These are phyloP conservation scores for Drosophila algonquin DNA, from an alignment of 2,888 invertebrate genomes.

Conservation along the genomic window DNA sequence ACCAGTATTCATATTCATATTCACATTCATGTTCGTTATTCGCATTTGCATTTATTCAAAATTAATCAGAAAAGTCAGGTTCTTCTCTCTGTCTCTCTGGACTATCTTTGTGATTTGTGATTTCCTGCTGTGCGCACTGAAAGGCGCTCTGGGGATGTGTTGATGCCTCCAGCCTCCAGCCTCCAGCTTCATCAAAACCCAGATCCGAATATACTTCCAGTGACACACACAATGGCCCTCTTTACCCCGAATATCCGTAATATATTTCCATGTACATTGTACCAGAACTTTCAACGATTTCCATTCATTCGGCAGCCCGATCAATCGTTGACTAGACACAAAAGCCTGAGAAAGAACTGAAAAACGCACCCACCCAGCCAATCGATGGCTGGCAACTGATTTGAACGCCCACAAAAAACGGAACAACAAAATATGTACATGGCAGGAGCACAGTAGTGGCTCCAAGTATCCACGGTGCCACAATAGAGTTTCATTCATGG, in stretches of 20 bases:
- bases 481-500: constrained; percentile 44
- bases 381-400: constrained; percentile 28
- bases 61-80: constrained; percentile 79
- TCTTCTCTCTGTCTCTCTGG: background rate
- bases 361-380: constrained; percentile 36
- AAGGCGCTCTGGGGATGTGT: constrained; percentile 16
- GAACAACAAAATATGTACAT: background rate
- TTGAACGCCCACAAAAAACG: constrained; percentile 25
- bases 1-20: background rate
- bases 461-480: background rate
- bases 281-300: background rate
- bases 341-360: constrained; percentile 3
- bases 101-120: constrained; percentile 78
- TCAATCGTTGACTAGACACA: background rate
- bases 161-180: constrained; percentile 8
- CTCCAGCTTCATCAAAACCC: too few relatives aligned
- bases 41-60: constrained; percentile 75
- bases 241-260: too few relatives aligned
- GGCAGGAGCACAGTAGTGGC: background rate
- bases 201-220: too few relatives aligned
- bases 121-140: constrained; percentile 78
- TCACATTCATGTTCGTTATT: constrained; percentile 51
- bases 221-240: too few relatives aligned
- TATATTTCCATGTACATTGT: background rate
- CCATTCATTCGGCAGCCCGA: background rate